Evolutionary conservation across 2,888 invertebrate genomes (phyloP), one percentile per base, ranked within the genome.

Genomic region (Norana najaformis): DNA sequence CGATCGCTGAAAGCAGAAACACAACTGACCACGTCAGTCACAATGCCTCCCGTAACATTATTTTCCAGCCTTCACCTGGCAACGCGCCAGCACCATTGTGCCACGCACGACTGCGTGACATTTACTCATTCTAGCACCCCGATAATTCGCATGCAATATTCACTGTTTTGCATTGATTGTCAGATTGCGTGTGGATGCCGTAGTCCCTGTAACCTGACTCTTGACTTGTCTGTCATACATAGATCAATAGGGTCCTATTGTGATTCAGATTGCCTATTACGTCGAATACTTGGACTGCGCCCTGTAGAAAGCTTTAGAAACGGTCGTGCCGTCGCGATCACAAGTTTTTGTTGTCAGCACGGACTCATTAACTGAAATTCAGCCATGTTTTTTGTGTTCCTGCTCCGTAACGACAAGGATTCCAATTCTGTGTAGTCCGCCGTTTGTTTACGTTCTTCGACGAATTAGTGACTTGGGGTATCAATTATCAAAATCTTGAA

Each of bases 261-360:
- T 85, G 36, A 85, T 85, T 85, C 85, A 85, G 85, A 85, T 85
- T 85, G 85, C 85, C 85, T 85, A 85, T 85, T 85, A 85, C 85
- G 35, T 85, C 35, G 37, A 85, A 85, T 85, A 85, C 85, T 85
- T 85, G 35, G 85, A 36, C 35, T 85, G 37, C 85, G 85, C 85
- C n/a, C 30, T 85, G 85, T 85, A 34, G 37, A 85, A 85, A 85
- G 85, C 85, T 85, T 85, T 37, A 85, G 36, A 85, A 85, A 36
- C 36, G 85, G 85, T 36, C 85, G 85, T 6, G 20, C 85, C 36
- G 85, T 23, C 85, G 36, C 36, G 85, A 36, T 85, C 36, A 8
- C 36, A 85, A 85, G 37, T 37, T 85, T 85, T 85, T 85, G 85
- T 85, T 37, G 85, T 20, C 35, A 85, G 85, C 85, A 85, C 85